These are phyloP conservation scores for Chlorocebus sabaeus DNA, from an alignment of 2,113 vertebrate genomes.

Conservation along the genomic window DNA sequence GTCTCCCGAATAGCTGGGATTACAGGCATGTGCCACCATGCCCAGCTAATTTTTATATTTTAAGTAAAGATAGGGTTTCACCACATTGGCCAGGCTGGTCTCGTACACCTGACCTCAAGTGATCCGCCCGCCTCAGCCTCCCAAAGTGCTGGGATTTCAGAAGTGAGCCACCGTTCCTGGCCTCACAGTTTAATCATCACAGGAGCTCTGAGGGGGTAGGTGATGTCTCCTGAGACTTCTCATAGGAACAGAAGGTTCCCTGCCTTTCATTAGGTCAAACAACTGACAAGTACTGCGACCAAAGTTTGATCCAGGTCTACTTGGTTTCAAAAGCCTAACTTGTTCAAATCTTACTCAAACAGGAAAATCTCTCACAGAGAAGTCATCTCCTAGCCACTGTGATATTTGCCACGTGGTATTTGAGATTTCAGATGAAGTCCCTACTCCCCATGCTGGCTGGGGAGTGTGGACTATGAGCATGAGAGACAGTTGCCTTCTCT, in stretches of 20 bases:
- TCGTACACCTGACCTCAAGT: no score
- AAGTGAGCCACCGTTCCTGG: no score
- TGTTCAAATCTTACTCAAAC: neutral
- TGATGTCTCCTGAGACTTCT: neutral
- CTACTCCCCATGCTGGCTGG: neutral
- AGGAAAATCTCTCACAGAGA: neutral
- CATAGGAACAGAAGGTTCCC: neutral
- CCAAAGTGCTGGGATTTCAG: no score
- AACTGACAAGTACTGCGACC: neutral
- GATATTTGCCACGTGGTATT: neutral
- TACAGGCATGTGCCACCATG: no score
- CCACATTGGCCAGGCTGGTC: no score
- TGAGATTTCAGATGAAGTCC: neutral
- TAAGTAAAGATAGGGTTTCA: no score
- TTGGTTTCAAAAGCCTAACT: neutral
- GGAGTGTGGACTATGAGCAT: accelerated
- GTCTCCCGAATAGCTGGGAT: no score
- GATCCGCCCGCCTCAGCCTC: no score
- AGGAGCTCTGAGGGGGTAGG: neutral
- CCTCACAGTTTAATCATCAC: neutral
- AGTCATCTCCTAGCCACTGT: neutral
- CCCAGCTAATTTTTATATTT: no score
- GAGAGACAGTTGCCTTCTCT: neutral
- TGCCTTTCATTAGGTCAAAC: neutral
- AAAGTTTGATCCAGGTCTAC: neutral